Base-by-base conservation (phyloP, 2,113 vertebrate species). In the Zingel zingel region DNA sequence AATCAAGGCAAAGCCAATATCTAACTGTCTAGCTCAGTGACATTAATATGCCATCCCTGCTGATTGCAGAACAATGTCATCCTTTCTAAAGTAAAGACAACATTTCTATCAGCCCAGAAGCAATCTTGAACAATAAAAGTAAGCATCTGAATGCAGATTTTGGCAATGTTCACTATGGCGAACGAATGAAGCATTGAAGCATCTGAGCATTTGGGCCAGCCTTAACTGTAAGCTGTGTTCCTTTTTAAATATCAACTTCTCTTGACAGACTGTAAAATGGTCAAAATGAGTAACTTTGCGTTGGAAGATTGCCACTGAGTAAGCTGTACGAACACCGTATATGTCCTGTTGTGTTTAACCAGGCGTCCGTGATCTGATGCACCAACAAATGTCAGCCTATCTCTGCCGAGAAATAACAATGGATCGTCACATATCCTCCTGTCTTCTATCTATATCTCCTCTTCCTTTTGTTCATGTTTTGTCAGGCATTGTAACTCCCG, bases 391-490 rank as follows among this genome's bases (percentile, higher is more conserved):
- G 89, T 79, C 85, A 84, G 74, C 71, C 69, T 50, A 18, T 88
- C 81, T 77, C 51, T 51, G 54, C 61, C 2, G 27, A 80, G 68
- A 82, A 83, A 73, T 62, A 86, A 93, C 90, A 92, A 91, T 74
- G 74, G 79, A 78, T 82, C 63, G 76, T 64, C 72, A 54, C 87
- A 57, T 87, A 77, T 80, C 71, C 79, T 48, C 68, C 81, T 65
- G 57, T 81, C 77, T 63, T 77, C 78, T 63, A 43, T 83, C 71
- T 77, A 15, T 74, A 66, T 86, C 84, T 82, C 53, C 70, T 39
- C 76, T 45, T 27, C 66, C 56, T 89, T 90, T 92, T 33, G 86
- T 91, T 90, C 51, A 58, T 18, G 36, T 65, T 79, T 82, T 86
- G 86, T 91, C 85, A 90, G 71, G 27, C 84, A 76, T 88, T 86